phyloP scores from a whole-genome alignment of 2,113 vertebrate genomes.

The Paraplagusia blochii region DNA sequence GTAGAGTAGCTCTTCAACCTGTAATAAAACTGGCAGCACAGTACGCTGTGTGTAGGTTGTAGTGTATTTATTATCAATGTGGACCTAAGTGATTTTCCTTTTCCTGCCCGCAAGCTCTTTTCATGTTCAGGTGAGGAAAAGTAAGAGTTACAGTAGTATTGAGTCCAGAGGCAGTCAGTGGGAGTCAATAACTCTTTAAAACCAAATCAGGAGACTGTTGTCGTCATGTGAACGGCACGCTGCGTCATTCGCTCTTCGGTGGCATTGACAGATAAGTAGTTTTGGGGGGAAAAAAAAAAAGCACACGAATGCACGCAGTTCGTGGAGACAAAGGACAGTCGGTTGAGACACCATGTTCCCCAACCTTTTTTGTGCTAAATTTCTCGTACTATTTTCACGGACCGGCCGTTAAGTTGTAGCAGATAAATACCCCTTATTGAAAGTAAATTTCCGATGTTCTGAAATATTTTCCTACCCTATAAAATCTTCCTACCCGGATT shows the following conservation, averaged over 20 bases:
- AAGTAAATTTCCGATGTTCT: no score
- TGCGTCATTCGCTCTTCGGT: constrained; percentile 11
- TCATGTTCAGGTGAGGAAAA: constrained; percentile 25
- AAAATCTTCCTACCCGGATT: no score
- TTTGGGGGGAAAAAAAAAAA: neutral
- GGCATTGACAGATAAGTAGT: constrained; percentile 36
- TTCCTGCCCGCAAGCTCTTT: constrained; percentile 3
- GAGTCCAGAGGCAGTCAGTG: constrained; percentile 18
- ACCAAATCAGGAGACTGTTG: constrained; percentile 21
- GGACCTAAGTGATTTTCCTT: constrained; percentile 3
- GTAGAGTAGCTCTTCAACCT: constrained; percentile 2
- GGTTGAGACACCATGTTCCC: constrained; percentile 24
- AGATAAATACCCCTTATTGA: no score
- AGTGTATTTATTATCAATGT: neutral
- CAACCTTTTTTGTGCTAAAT: no score
- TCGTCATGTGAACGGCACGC: constrained; percentile 18
- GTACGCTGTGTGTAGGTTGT: constrained; percentile 8
- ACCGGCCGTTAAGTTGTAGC: no score
- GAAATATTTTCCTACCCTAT: no score
- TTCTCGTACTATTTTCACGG: no score
- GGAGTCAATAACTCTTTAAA: constrained; percentile 48
- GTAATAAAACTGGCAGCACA: constrained; percentile 6
- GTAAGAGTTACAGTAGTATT: constrained; percentile 21
- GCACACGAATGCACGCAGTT: constrained; percentile 21
- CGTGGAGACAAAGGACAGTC: neutral